Evolutionary conservation across 2,888 invertebrate species (phyloP).

Genomic region (Hipparchia sbordonii): DNA sequence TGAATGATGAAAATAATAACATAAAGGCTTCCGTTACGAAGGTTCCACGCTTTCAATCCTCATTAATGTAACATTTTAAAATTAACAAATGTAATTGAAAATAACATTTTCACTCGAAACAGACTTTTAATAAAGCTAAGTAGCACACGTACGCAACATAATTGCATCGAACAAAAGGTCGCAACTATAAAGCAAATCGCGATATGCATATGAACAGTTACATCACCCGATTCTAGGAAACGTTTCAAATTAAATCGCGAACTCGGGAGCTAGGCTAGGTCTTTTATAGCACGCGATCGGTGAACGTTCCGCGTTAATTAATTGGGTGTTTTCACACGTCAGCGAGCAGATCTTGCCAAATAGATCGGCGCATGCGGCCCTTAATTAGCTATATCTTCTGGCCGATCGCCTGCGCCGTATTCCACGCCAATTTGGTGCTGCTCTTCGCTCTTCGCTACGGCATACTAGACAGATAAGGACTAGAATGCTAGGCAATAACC

Average conservation of each 20-base stretch:
- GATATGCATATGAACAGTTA: conserved; percentile 41
- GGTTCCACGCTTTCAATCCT: not conserved
- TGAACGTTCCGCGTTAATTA: conserved; percentile 76
- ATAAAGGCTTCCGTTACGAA: not conserved
- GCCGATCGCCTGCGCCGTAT: conserved; percentile 74
- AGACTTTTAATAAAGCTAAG: conserved; percentile 17
- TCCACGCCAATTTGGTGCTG: conserved; percentile 80
- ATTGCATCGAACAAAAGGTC: conserved; percentile 29
- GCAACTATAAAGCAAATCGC: conserved; percentile 33
- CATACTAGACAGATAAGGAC: conserved; percentile 71
- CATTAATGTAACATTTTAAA: conserved; percentile 1
- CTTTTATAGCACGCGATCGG: conserved; percentile 66
- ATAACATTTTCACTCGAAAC: conserved; percentile 12
- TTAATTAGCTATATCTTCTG: conserved; percentile 79
- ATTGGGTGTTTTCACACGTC: conserved; percentile 84
- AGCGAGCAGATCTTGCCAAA: conserved; percentile 80
- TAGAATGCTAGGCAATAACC: conserved; percentile 79
- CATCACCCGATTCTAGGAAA: conserved; percentile 47
- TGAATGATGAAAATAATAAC: not conserved
- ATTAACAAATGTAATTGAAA: not conserved
- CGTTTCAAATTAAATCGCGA: conserved; percentile 58
- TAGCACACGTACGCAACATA: conserved; percentile 23
- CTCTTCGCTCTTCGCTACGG: conserved; percentile 68
- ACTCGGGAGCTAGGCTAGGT: conserved; percentile 57
- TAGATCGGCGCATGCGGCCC: conserved; percentile 78